Conservation (phyloP, 2,797 vertebrate genomes). For the Odontamblyopus rebecca region DNA sequence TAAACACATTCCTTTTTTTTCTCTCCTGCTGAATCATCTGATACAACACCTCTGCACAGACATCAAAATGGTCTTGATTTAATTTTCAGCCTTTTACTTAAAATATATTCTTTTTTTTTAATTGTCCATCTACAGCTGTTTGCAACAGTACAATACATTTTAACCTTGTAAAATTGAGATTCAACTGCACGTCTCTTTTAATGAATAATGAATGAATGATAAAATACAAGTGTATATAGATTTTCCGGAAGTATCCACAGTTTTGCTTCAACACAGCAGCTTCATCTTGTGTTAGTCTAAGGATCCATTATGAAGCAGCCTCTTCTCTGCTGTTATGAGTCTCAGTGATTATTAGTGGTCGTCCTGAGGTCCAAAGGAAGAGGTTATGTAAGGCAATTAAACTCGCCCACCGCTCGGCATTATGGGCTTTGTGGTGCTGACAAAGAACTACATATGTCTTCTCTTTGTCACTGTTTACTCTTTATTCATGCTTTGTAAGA, state of each 20-base stretch:
- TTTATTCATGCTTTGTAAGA: background rate
- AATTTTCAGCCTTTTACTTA: no score
- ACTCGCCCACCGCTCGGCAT: background rate
- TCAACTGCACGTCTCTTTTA: background rate
- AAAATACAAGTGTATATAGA: background rate
- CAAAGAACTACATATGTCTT: background rate
- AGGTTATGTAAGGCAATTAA: constrained; percentile 22
- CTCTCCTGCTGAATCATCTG: no score
- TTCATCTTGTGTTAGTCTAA: background rate
- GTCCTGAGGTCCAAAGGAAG: constrained; percentile 2
- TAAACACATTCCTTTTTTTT: no score
- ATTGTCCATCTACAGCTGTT: no score
- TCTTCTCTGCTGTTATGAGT: background rate
- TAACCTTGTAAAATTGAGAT: background rate
- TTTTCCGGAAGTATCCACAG: background rate
- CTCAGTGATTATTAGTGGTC: constrained; percentile 1
- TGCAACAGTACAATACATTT: background rate
- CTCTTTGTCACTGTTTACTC: background rate
- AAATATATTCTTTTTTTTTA: no score
- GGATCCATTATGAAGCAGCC: constrained; percentile 1
- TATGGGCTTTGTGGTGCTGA: background rate
- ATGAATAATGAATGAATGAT: background rate
- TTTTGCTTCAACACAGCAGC: background rate
- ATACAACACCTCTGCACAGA: no score
- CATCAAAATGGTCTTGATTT: no score